Evolutionary conservation across 2,113 vertebrate genomes (phyloP), one percentile per base, ranked within the genome.

Genomic region (Calyptomena viridis): DNA sequence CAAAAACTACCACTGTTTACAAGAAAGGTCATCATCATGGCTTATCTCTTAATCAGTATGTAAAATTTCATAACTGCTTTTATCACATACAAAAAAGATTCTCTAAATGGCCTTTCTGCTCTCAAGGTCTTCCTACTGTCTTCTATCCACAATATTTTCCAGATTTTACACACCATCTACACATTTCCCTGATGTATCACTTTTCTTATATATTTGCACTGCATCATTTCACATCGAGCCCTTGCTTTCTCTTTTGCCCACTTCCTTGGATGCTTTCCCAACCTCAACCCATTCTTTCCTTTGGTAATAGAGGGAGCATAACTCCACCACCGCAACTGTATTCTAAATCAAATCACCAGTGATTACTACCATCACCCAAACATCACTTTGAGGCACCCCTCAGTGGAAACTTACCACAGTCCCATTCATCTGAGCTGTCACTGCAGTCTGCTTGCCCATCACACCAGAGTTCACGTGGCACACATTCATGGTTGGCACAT

Each of bases 371-470:
- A 37, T 52, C 46, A 59, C 42, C 9, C 28, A 55, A 71, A 52
- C 24, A 74, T 9, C 67, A 22, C 16, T 60, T 30, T 12, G 20
- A 81, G 42, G 40, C 72, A 88, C 8, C 14, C 18, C 47, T 39
- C 0, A 2, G 39, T 8, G 5, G 58, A 49, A 78, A 94, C 98
- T 98, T 95, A 99, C 99, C 99, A 44, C 99, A 99, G 95, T 98
- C 96, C 99, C 99, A 99, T 69, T 99, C 99, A 27, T 99, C 99
- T 0, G 99, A 99, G 94, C 98, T 98, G 98, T 99, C 99, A 1
- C 97, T 93, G 40, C 99, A 99, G 96, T 99, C 98, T 14, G 97
- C 97, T 73, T 47, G 94, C 1, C 99, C 99, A 9, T 99, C 98
- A 47, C 99, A 99, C 99, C 99, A 99, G 69, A 97, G 94, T 4